Evolutionary conservation across 2,797 vertebrate species (phyloP).

Genomic region (Coracias cyanogaster): DNA sequence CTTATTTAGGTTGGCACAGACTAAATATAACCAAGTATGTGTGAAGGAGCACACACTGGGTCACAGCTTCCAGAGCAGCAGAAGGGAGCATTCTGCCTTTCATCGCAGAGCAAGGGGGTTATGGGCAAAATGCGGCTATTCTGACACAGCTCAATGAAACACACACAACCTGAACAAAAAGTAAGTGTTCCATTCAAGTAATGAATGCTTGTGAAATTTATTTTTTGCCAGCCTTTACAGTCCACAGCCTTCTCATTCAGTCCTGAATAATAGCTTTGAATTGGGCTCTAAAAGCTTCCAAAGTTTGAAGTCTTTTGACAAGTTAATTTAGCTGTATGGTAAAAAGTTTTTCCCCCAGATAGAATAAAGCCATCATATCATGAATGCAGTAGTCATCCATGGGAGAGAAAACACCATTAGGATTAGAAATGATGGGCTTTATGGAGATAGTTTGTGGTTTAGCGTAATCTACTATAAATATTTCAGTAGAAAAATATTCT

Average conservation of each 20-base stretch:
- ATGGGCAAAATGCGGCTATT: constrained; percentile 55
- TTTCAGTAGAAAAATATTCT: constrained; percentile 76
- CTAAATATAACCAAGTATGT: constrained; percentile 26
- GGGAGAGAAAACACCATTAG: constrained; percentile 80
- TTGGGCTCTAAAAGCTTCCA: constrained; percentile 82
- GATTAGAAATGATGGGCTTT: constrained; percentile 74
- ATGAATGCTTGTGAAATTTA: constrained; percentile 62
- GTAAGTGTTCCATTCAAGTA: constrained; percentile 64
- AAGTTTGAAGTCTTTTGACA: constrained; percentile 84
- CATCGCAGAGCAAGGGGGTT: background rate
- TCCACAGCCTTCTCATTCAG: constrained; percentile 78
- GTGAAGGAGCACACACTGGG: background rate
- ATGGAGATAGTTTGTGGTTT: constrained; percentile 78
- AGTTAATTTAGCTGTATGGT: constrained; percentile 83
- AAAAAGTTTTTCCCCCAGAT: constrained; percentile 80
- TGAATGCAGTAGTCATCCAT: constrained; percentile 71
- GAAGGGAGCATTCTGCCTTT: background rate
- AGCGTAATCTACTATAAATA: constrained; percentile 80
- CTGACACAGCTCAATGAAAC: constrained; percentile 65
- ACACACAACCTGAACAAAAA: constrained; percentile 73
- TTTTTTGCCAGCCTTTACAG: constrained; percentile 75
- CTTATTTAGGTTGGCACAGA: constrained; percentile 2
- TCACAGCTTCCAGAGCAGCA: background rate
- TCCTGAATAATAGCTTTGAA: constrained; percentile 80
- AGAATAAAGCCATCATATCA: constrained; percentile 79